phyloP scores from a whole-genome alignment of 1,140 invertebrate genomes.

The Drosophila saltans region DNA sequence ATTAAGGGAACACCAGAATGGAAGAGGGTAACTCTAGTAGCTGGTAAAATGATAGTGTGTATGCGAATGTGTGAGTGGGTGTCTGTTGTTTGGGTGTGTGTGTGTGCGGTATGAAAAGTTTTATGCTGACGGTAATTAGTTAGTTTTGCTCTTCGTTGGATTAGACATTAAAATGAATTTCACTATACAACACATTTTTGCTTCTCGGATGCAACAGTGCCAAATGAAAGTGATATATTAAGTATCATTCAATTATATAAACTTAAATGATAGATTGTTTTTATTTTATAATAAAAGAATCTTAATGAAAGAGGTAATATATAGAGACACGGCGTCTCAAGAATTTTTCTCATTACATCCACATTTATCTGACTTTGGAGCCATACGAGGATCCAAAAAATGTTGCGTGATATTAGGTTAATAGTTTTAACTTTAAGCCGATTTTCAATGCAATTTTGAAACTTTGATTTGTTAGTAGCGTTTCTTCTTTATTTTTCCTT shows the following conservation, averaged over 20 bases:
- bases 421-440: neutral
- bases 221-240: neutral
- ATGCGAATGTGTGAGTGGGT: neutral
- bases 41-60: neutral
- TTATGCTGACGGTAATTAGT: slow-evolving; percentile 18
- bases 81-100: neutral
- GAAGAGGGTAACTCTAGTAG: neutral
- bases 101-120: slow-evolving; percentile 8
- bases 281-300: no score
- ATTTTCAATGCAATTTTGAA: neutral
- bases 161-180: slow-evolving; percentile 3
- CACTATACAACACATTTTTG: neutral
- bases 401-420: neutral
- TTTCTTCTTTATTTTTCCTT: slow-evolving; percentile 18
- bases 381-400: neutral
- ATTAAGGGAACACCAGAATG: neutral
- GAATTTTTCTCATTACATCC: neutral
- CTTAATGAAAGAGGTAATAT: no score
- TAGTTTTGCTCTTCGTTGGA: neutral
- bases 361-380: neutral
- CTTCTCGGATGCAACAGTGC: neutral
- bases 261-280: no score
- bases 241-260: neutral
- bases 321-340: no score
- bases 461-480: slow-evolving; percentile 22